A percentile compares a stretch with the other conserved stretches of the same genome.
These are phyloP conservation scores for Mythimna lalbum DNA, from an alignment of 2,888 invertebrate genomes.

Conservation along the genomic window DNA sequence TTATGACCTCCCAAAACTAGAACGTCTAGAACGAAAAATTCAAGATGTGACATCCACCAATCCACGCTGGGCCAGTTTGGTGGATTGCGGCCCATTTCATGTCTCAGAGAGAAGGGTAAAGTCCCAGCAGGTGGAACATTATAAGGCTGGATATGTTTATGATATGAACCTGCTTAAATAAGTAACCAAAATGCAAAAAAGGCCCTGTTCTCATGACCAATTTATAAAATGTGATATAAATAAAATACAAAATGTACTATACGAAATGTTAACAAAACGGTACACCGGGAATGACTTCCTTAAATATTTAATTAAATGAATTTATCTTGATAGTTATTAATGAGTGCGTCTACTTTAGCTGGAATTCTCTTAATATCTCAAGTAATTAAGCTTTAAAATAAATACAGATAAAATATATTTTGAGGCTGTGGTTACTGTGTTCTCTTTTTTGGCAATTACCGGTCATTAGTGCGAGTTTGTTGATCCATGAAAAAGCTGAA, in stretches of 20 bases:
- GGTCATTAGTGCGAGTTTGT: constrained; percentile 38
- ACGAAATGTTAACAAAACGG: constrained; percentile 16
- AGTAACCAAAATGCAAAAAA: neutral
- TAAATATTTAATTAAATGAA: constrained; percentile 31
- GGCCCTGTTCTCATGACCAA: neutral
- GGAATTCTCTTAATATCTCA: constrained; percentile 28
- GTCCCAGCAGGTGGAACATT: too few species aligned
- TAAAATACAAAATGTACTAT: constrained; percentile 14
- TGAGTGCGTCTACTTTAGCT: constrained; percentile 28
- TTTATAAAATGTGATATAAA: constrained; percentile 2
- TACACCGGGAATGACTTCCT: constrained; percentile 20
- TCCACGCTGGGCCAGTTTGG: too few species aligned
- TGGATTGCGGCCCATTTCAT: too few species aligned
- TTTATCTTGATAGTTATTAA: constrained; percentile 38
- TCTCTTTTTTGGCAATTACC: constrained; percentile 36
- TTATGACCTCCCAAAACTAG: too few species aligned
- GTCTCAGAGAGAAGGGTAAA: too few species aligned
- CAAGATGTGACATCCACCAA: too few species aligned
- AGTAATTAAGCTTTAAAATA: constrained; percentile 35
- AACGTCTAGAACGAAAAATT: too few species aligned
- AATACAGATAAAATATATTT: constrained; percentile 20
- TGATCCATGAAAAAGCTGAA: constrained; percentile 1
- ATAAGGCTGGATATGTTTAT: too few species aligned
- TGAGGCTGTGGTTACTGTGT: constrained; percentile 1
- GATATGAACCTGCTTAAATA: neutral